phyloP scores from a whole-genome alignment of 2,797 vertebrate species.

The Spea hammondii region DNA sequence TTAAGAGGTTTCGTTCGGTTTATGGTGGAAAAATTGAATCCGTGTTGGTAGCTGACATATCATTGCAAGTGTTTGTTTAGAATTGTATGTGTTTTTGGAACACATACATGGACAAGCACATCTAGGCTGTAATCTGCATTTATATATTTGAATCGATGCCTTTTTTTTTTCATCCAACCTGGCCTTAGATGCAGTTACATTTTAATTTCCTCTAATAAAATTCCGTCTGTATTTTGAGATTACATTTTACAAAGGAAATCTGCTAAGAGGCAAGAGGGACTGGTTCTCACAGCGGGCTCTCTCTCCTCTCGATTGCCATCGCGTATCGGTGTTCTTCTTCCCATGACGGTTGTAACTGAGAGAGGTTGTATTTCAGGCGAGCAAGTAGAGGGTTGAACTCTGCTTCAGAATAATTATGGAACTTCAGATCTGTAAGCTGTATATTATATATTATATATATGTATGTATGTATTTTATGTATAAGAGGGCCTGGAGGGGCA shows the following conservation, averaged over 20 bases:
- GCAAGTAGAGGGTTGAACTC: slow-evolving; percentile 31
- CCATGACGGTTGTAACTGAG: neutral
- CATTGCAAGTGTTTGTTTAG: neutral
- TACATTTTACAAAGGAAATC: neutral
- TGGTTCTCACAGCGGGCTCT: neutral
- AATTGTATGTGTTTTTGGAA: neutral
- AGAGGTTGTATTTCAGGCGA: slow-evolving; percentile 28
- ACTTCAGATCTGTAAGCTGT: slow-evolving; percentile 65
- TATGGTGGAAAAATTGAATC: too few species aligned
- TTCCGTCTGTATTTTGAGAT: slow-evolving; percentile 39
- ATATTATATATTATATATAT: slow-evolving; percentile 68
- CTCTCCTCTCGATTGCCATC: slow-evolving; percentile 2
- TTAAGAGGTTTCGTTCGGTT: neutral
- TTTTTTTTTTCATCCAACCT: neutral
- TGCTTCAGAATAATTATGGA: slow-evolving; percentile 65
- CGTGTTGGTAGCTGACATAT: neutral
- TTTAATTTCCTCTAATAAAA: neutral
- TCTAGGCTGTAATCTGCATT: neutral
- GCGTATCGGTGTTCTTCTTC: slow-evolving; percentile 7
- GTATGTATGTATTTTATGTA: slow-evolving; percentile 69
- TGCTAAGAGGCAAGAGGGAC: neutral
- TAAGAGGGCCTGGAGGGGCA: slow-evolving; percentile 66
- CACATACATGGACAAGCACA: neutral
- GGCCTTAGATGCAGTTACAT: neutral
- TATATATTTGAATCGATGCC: neutral